Conservation (phyloP, 2,797 vertebrate genomes). For the Apodemus agrarius region DNA sequence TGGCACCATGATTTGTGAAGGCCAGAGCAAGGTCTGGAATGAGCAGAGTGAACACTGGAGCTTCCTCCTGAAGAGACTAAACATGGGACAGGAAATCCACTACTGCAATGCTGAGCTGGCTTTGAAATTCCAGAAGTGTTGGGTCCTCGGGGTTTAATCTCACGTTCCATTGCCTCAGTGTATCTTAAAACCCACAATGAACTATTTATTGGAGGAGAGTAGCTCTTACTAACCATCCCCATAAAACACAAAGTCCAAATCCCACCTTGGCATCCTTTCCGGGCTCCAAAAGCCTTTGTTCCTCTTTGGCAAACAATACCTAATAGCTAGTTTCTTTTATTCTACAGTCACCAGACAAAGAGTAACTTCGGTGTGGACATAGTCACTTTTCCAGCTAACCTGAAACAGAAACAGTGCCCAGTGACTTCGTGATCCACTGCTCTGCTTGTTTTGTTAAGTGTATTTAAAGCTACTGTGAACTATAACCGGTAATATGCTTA, state of each 20-base stretch:
- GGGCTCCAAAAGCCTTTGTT: neutral
- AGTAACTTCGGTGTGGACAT: neutral
- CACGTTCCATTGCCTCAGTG: neutral
- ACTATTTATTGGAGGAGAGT: conserved; percentile 34
- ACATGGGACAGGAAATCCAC: neutral
- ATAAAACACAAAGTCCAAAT: neutral
- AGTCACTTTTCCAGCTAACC: conserved; percentile 20
- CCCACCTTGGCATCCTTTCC: neutral
- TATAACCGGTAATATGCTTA: neutral
- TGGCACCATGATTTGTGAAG: neutral
- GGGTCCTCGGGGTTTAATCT: neutral
- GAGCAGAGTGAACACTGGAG: conserved; percentile 17
- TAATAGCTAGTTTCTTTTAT: neutral
- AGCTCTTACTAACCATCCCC: neutral
- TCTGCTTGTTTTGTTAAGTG: neutral
- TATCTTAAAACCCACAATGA: conserved; percentile 51
- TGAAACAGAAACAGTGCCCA: neutral
- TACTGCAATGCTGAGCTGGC: neutral
- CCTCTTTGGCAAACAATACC: neutral
- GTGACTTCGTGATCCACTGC: neutral
- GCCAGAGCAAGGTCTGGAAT: neutral
- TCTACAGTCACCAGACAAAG: neutral
- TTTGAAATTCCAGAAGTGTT: neutral
- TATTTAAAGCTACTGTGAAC: neutral
- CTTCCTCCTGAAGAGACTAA: conserved; percentile 26